Base-by-base conservation (phyloP, 2,113 vertebrate genomes). In the Mus musculus region DNA sequence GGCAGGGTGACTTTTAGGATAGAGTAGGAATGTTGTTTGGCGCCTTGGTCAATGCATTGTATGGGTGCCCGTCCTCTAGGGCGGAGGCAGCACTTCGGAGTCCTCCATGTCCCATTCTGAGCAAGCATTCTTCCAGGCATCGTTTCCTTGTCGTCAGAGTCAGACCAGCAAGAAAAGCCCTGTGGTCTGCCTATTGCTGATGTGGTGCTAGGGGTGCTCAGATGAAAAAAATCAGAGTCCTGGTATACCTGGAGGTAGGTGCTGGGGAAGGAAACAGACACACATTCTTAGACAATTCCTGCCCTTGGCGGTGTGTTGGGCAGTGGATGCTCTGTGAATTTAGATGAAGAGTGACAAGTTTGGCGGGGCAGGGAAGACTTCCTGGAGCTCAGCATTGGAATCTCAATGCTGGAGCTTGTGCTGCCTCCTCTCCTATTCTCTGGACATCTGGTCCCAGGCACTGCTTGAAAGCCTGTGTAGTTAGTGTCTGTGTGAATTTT, bases 1-100 rank as follows among this genome's bases (percentile, higher is more conserved):
- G 22, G 49, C 92, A 81, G 88, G 90, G 90, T 85, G 90, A 81
- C 95, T 97, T 97, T 90, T 73, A 12, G 92, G 78, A 87, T 67
- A 69, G 39, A 61, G 63, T 54, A 61, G 95, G 88, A 95, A 92
- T 7, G 20, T 24, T 1, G 4, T 82, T 85, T 46, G 85, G 84
- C 63, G 84, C 11, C 73, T 95, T 75, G 80, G 93, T 87, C 96
- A 42, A 65, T 65, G 3, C 63, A 6, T 30, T 69, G 30, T 69
- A 16, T 33, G 67, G 16, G 59, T 1, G 0, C 56, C 22, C 14
- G 3, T 69, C 46, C 46, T 42, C 19, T 10, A 59, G 85, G 65
- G 22, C 39, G 1, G 28, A 36, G 22, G 9, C n/a, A 17, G 22
- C 33, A 1, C 30, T 72, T 65, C 11, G n/a, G 73, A 75, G n/a